Conservation (phyloP, 2,797 vertebrate species). For the Acrossocheilus wenchowensis region DNA sequence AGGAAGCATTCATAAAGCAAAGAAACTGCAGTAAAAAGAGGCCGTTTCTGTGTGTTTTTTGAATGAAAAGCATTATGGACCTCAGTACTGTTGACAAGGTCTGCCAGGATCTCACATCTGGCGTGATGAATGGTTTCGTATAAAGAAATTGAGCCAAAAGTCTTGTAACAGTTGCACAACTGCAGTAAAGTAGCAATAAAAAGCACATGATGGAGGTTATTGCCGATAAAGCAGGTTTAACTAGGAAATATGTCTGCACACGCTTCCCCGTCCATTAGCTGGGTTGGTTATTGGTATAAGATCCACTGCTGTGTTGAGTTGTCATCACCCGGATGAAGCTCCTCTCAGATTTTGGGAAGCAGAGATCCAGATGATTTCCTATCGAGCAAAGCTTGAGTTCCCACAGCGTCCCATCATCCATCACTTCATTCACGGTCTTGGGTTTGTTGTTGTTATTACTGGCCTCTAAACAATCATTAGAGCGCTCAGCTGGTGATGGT, state of each 20-base stretch:
- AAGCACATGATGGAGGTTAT: background rate
- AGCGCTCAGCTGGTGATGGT: slow-evolving; percentile 56
- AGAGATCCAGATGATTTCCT: background rate
- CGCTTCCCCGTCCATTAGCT: background rate
- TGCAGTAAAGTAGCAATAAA: background rate
- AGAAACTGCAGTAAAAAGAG: background rate
- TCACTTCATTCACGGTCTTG: slow-evolving; percentile 47
- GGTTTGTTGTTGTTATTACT: slow-evolving; percentile 57
- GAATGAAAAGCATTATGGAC: background rate
- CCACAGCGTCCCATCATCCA: background rate
- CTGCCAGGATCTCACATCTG: background rate
- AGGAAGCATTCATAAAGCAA: background rate
- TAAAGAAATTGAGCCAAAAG: background rate
- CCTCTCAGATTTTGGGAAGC: background rate
- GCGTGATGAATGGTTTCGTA: background rate
- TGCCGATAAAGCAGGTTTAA: background rate
- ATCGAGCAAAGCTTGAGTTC: background rate
- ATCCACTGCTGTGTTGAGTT: background rate
- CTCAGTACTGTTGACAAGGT: background rate
- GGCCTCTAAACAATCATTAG: slow-evolving; percentile 77
- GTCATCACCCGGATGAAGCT: background rate
- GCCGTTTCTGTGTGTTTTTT: too few relatives aligned
- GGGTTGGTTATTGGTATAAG: too few relatives aligned
- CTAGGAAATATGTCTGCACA: background rate
- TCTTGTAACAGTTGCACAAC: background rate